Conservation (phyloP, 1,140 invertebrate genomes). For the Schmidtea mediterranea region DNA sequence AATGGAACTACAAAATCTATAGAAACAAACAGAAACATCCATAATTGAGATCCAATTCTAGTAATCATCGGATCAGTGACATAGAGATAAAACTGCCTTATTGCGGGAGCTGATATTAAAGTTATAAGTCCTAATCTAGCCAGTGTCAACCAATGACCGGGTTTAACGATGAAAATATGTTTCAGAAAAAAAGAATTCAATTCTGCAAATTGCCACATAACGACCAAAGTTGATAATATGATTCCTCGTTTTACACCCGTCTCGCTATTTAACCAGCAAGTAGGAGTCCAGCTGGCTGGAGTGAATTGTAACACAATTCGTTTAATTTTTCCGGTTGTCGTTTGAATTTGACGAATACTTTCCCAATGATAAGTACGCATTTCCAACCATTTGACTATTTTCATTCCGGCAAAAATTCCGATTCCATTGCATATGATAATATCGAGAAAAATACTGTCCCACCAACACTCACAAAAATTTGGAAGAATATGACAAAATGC, state of each 20-base stretch:
- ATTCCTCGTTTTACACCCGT: constrained; percentile 77
- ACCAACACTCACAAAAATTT: constrained; percentile 97
- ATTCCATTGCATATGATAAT: constrained; percentile 81
- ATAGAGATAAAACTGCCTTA: constrained; percentile 86
- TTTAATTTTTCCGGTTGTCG: constrained; percentile 77
- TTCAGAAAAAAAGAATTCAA: constrained; percentile 96
- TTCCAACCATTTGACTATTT: constrained; percentile 56
- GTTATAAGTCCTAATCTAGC: constrained; percentile 59
- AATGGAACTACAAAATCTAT: too few relatives aligned
- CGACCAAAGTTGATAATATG: constrained; percentile 65
- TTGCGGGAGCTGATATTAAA: constrained; percentile 76
- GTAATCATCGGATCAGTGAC: constrained; percentile 81
- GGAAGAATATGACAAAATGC: constrained; percentile 84
- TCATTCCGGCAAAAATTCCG: constrained; percentile 75
- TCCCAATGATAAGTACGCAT: constrained; percentile 97
- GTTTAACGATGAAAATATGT: constrained; percentile 88
- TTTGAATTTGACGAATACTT: constrained; percentile 75
- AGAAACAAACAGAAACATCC: too few relatives aligned
- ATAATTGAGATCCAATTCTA: constrained; percentile 84
- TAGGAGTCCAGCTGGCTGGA: constrained; percentile 72
- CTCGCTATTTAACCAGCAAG: constrained; percentile 76
- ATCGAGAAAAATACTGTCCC: constrained; percentile 83
- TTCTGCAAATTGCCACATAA: constrained; percentile 82
- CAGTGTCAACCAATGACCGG: constrained; percentile 66
- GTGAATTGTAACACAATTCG: constrained; percentile 87